Conservation (phyloP, 2,888 invertebrate genomes). For the Autographa gamma region DNA sequence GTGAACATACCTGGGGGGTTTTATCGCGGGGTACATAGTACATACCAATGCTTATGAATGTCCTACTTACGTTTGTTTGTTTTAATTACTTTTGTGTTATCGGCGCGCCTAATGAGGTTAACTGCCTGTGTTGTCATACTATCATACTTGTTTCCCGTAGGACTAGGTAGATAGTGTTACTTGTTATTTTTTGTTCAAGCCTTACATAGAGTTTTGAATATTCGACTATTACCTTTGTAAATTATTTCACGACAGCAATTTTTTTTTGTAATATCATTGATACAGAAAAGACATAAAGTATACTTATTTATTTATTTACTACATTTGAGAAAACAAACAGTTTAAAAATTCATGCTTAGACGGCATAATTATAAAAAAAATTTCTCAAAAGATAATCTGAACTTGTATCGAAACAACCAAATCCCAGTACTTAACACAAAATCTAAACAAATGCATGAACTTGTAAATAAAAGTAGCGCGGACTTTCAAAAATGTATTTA, state of each 20-base stretch:
- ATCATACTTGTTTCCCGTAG: not conserved
- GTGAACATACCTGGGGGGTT: conserved; percentile 61
- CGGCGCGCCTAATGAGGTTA: conserved; percentile 20
- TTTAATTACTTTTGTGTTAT: conserved; percentile 47
- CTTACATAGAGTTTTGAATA: not conserved
- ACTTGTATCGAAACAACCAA: not conserved
- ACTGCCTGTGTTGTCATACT: not conserved
- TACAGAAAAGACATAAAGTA: too few species aligned
- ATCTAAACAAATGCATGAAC: not conserved
- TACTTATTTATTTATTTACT: too few species aligned
- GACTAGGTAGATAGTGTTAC: not conserved
- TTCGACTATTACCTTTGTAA: too few species aligned
- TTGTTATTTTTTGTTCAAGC: not conserved
- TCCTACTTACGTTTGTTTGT: conserved; percentile 47
- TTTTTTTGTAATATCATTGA: too few species aligned
- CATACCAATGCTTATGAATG: conserved; percentile 49
- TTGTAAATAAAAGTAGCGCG: conserved; percentile 10
- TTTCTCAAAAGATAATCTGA: not conserved
- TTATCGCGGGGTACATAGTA: conserved; percentile 55
- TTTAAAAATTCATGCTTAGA: too few species aligned
- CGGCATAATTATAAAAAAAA: too few species aligned
- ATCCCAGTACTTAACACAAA: not conserved
- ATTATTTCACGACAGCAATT: too few species aligned
- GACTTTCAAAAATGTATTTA: conserved; percentile 19
- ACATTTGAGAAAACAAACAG: too few species aligned